Percentiles rank a stretch among this genome's conserved stretches.
These are phyloP conservation scores for Trinorchestia longiramus DNA, from an alignment of 1,140 invertebrate species.

Conservation along the genomic window DNA sequence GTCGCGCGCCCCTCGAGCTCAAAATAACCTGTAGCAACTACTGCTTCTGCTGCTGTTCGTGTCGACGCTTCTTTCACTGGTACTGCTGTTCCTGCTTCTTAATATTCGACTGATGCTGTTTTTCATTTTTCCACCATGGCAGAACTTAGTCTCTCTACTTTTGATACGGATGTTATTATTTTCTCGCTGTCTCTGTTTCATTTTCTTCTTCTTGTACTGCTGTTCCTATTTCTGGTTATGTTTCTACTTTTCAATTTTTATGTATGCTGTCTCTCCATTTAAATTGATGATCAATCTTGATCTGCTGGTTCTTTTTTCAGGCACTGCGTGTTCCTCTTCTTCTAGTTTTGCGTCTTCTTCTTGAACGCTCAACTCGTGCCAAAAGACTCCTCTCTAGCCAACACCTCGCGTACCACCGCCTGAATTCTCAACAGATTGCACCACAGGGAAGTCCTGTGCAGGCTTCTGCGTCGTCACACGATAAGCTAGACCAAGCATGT, in stretches of 20 bases:
- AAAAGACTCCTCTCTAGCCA: constrained; percentile 25
- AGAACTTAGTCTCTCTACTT: not conserved
- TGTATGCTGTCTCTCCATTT: not conserved
- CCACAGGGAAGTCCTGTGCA: not conserved
- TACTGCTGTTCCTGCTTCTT: not conserved
- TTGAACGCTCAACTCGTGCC: not conserved
- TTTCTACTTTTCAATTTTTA: not conserved
- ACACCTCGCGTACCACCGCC: not conserved
- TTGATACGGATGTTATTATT: not conserved
- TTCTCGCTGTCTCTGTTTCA: not conserved
- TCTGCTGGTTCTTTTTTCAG: not conserved
- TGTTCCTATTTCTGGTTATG: not conserved
- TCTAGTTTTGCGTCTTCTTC: not conserved
- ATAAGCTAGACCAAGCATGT: not conserved
- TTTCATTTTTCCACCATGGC: not conserved
- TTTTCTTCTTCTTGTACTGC: not conserved
- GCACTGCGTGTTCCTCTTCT: not conserved
- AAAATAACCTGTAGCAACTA: constrained; percentile 12
- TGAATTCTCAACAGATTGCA: not conserved
- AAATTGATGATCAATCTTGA: not conserved
- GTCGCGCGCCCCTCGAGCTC: not conserved
- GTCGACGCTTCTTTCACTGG: not conserved
- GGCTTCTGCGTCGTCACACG: not conserved
- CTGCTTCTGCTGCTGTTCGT: not conserved
- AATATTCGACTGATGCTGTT: not conserved